Evolutionary conservation across 64 coral and sea anemone genomes (phyloP).

Genomic region (Porites lutea): DNA sequence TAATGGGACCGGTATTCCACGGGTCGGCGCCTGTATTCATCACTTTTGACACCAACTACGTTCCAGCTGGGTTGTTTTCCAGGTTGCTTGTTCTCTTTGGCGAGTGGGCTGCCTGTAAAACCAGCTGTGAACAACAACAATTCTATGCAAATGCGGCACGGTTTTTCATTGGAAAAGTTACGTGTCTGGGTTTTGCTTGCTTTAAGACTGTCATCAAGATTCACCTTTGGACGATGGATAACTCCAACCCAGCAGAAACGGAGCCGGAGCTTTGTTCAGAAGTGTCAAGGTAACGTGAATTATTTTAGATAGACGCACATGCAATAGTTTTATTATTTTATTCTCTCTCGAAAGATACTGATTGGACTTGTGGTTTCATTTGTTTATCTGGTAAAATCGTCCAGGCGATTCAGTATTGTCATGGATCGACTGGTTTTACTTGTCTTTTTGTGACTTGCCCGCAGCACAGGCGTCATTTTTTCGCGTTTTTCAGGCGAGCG

Average conservation of each 20-base stretch:
- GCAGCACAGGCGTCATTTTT: too few species aligned
- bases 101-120: conserved; percentile 29
- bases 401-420: too few species aligned
- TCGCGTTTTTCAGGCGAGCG: too few species aligned
- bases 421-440: too few species aligned
- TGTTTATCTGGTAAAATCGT: too few species aligned
- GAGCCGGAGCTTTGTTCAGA: background rate
- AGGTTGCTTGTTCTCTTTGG: conserved; percentile 40
- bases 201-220: conserved; percentile 31
- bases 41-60: conserved; percentile 26
- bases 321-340: too few species aligned
- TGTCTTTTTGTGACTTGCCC: too few species aligned
- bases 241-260: background rate
- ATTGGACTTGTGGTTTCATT: too few species aligned
- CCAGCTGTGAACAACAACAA: conserved; percentile 34
- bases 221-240: conserved; percentile 34
- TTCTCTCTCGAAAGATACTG: too few species aligned
- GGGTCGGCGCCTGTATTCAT: conserved; percentile 9
- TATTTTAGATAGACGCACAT: too few species aligned
- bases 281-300: background rate
- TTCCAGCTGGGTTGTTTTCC: conserved; percentile 17
- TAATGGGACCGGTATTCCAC: conserved; percentile 6
- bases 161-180: conserved; percentile 12
- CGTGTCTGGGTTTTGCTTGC: background rate
- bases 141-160: conserved; percentile 21